phyloP scores from a whole-genome alignment of 2,888 invertebrate genomes.

The Priocnemis perturbator region DNA sequence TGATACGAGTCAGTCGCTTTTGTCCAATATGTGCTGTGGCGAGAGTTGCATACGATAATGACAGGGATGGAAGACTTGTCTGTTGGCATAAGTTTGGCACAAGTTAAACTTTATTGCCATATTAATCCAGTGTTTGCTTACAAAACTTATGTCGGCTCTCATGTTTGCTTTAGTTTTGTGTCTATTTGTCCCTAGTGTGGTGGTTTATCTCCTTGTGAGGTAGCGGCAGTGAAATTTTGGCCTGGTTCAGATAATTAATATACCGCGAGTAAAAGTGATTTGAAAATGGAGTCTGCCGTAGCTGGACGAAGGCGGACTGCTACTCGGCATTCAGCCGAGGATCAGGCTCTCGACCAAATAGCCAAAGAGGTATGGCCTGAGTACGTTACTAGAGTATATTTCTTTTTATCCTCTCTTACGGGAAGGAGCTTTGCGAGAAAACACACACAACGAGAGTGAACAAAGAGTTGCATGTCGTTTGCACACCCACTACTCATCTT shows the following conservation, averaged over 20 bases:
- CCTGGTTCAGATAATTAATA: conserved; percentile 24
- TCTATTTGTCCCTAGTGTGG: conserved; percentile 48
- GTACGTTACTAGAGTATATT: conserved; percentile 13
- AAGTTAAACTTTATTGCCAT: too few species aligned
- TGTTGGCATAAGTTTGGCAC: too few species aligned
- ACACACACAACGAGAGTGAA: too few species aligned
- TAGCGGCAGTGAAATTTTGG: conserved; percentile 31
- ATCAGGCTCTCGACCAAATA: conserved; percentile 97
- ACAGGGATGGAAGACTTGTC: too few species aligned
- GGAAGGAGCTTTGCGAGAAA: too few species aligned
- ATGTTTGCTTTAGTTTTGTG: conserved; percentile 1
- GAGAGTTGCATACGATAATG: too few species aligned
- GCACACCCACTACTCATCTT: too few species aligned
- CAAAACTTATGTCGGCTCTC: not conserved
- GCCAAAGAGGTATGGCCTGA: conserved; percentile 91
- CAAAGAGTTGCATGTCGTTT: too few species aligned
- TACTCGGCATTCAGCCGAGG: conserved; percentile 95
- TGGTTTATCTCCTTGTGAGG: conserved; percentile 42
- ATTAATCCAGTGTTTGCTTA: not conserved
- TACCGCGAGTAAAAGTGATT: conserved; percentile 24
- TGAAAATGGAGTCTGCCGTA: conserved; percentile 71
- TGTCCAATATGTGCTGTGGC: too few species aligned
- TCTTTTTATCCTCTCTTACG: too few species aligned
- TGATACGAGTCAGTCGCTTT: too few species aligned
- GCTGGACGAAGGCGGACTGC: conserved; percentile 86